A percentile compares a stretch with the other conserved stretches of the same genome.
Evolutionary conservation across 1,140 invertebrate species (phyloP).

Genomic region (Sesamia nonagrioides): DNA sequence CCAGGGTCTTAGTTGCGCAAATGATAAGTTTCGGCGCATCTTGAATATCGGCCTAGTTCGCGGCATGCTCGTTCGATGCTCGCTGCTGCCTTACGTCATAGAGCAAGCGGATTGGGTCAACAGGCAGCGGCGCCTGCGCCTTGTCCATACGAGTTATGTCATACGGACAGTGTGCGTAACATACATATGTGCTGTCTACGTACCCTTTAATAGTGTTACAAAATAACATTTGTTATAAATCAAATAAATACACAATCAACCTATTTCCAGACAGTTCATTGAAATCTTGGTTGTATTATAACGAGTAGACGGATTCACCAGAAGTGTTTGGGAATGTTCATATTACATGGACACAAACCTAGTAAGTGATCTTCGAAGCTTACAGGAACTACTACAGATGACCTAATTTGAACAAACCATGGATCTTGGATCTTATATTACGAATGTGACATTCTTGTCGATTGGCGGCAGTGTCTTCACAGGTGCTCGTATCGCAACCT

Average conservation of each 20-base stretch:
- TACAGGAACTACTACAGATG: background rate
- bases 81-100: slow-evolving; percentile 66
- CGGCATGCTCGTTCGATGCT: slow-evolving; percentile 51
- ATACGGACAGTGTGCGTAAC: slow-evolving; percentile 69
- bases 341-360: background rate
- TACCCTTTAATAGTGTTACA: slow-evolving; percentile 56
- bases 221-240: slow-evolving; percentile 44
- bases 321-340: background rate
- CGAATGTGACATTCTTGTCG: slow-evolving; percentile 22
- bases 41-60: slow-evolving; percentile 74
- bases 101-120: slow-evolving; percentile 76
- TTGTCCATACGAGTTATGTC: slow-evolving; percentile 79
- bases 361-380: background rate
- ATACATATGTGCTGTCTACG: slow-evolving; percentile 58
- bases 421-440: background rate
- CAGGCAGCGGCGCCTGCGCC: slow-evolving; percentile 65
- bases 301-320: background rate
- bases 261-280: slow-evolving; percentile 15
- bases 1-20: slow-evolving; percentile 63
- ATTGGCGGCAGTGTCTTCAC: slow-evolving; percentile 31
- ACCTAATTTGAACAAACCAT: background rate
- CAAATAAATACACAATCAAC: slow-evolving; percentile 17
- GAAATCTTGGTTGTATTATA: background rate
- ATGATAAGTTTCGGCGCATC: slow-evolving; percentile 78
- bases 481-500: slow-evolving; percentile 74